A percentile compares a stretch with the other conserved stretches of the same genome.
These are phyloP conservation scores for Vipera latastei DNA, from an alignment of 2,797 vertebrate genomes.

Conservation along the genomic window DNA sequence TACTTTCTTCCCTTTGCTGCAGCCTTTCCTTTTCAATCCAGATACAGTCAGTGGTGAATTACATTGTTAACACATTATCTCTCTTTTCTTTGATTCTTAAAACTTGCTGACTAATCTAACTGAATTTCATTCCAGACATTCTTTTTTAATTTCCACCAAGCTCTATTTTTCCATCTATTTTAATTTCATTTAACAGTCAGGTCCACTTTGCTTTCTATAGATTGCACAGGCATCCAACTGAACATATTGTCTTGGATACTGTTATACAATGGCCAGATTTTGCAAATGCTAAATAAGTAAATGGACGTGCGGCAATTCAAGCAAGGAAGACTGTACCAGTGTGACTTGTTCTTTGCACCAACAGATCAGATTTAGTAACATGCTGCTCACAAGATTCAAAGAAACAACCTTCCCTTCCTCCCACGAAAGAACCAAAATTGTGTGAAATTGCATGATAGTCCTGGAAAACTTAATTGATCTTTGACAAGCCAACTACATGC, in stretches of 20 bases:
- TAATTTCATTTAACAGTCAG: not conserved
- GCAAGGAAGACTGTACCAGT: not conserved
- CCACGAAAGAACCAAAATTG: not conserved
- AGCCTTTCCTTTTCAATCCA: not conserved
- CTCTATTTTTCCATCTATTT: not conserved
- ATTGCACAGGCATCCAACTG: not conserved
- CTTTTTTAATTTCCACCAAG: conserved; percentile 3
- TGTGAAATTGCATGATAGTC: not conserved
- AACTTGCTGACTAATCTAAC: not conserved
- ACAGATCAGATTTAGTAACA: not conserved
- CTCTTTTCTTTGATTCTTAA: not conserved
- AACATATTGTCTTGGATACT: not conserved
- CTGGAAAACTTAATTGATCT: not conserved
- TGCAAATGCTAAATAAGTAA: not conserved
- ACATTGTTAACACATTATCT: not conserved
- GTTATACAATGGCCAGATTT: not conserved
- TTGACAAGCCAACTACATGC: not conserved
- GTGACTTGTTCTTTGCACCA: not conserved
- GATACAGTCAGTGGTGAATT: not conserved
- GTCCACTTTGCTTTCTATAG: not conserved
- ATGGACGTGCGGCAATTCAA: not conserved
- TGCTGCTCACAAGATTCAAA: not conserved
- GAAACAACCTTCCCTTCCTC: not conserved
- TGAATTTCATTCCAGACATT: conserved; percentile 1
- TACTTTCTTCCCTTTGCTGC: not conserved